Evolutionary conservation across 1,140 invertebrate genomes (phyloP), one percentile per base, ranked within the genome.

Genomic region (Camponotus vicinus): DNA sequence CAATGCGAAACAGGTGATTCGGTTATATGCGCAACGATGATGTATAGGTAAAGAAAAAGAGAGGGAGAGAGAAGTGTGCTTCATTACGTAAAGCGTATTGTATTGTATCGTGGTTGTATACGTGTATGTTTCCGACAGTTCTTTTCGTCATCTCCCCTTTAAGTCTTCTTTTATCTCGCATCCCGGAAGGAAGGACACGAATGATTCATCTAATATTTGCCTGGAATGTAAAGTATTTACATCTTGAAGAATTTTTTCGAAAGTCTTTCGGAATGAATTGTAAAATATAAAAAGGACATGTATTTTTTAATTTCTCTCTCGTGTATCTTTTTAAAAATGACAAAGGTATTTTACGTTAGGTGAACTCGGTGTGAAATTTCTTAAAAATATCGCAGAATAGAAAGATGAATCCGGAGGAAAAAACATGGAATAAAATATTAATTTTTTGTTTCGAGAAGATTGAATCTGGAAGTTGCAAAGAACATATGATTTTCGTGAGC

Each of bases 1-100:
- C 69, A 83, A 83, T 83, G 40, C 79, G 69, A 57, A 75, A 83
- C 79, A 83, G 79, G 18, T 83, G 79, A 83, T 83, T 79, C 45
- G 63, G 67, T 82, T 83, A 73, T 52, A 18, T 61, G 67, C 63
- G 75, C 49, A 63, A 37, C 21, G 21, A 27, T 9, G 27, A 21
- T 11, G 21, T 18, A 71, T 59, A 45, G 13, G 2, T 15, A 49
- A 9, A 75, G 40, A 57, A 4, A 52, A 52, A 52, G 49, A 61
- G 1, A 49, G 52, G 61, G 21, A 21, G 21, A 21, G 21, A 73
- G 27, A 82, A 82, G 67, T 11, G 7, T 40, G 69, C 21, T 32
- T 61, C 27, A 49, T 83, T 83, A 83, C 69, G 52, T 83, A 83
- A 83, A 83, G 32, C 55, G 32, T 75, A 75, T 61, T 49, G 55